Evolutionary conservation across 2,888 invertebrate genomes (phyloP).

Genomic region (Corbicula japonica): DNA sequence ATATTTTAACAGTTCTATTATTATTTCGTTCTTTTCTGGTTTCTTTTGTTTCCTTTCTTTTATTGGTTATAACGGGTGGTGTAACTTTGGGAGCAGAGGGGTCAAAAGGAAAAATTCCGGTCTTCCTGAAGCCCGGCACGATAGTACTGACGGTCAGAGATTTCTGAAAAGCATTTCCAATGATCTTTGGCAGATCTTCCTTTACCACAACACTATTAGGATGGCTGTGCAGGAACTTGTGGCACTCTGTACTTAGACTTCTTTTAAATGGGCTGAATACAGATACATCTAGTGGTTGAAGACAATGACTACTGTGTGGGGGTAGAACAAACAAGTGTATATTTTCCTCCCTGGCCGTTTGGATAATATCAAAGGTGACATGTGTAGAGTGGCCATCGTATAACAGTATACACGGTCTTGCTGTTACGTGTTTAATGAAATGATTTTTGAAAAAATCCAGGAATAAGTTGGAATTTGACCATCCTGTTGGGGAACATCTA

Average conservation of each 20-base stretch:
- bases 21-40: too few species aligned
- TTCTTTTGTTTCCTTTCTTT: conserved; percentile 15
- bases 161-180: too few species aligned
- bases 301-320: conserved; percentile 47
- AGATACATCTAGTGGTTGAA: conserved; percentile 50
- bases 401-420: conserved; percentile 38
- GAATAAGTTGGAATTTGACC: conserved; percentile 38
- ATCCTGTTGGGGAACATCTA: conserved; percentile 22
- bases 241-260: conserved; percentile 38
- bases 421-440: conserved; percentile 36
- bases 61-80: conserved; percentile 18
- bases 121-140: conserved; percentile 31
- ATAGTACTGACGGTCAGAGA: conserved; percentile 27
- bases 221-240: conserved; percentile 32
- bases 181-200: conserved; percentile 23
- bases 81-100: conserved; percentile 24
- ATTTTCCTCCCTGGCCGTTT: conserved; percentile 36
- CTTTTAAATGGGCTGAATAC: conserved; percentile 58
- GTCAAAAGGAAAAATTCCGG: conserved; percentile 48
- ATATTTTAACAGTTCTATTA: conserved; percentile 39
- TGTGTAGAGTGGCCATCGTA: conserved; percentile 58
- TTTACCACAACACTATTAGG: conserved; percentile 29
- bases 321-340: conserved; percentile 47
- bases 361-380: conserved; percentile 38
- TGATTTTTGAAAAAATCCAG: conserved; percentile 46